phyloP scores from a whole-genome alignment of 2,888 invertebrate species.

The Ennomos erosarius region DNA sequence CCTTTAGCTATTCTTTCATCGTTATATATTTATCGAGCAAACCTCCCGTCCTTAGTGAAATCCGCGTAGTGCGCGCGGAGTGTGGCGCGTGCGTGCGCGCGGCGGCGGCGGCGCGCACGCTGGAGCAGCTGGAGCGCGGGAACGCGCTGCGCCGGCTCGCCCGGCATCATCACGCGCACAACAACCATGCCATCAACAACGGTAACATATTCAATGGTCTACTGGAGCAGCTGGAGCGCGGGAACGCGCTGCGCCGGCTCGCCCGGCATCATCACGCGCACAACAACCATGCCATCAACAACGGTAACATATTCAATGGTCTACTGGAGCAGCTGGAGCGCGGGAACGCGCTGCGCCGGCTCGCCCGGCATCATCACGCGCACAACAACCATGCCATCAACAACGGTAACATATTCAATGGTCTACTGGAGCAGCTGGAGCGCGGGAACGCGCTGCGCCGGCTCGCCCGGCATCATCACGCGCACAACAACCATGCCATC shows the following conservation, averaged over 20 bases:
- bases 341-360: slow-evolving; percentile 91
- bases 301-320: slow-evolving; percentile 45
- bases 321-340: slow-evolving; percentile 89
- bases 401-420: slow-evolving; percentile 45
- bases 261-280: slow-evolving; percentile 63
- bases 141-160: slow-evolving; percentile 91
- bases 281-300: slow-evolving; percentile 48
- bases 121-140: slow-evolving; percentile 90
- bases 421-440: slow-evolving; percentile 86
- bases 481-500: slow-evolving; percentile 50
- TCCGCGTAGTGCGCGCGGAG: slow-evolving; percentile 58
- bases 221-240: slow-evolving; percentile 89
- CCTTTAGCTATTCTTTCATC: too few relatives aligned
- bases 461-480: slow-evolving; percentile 76
- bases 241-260: slow-evolving; percentile 92
- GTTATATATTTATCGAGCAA: too few relatives aligned
- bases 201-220: slow-evolving; percentile 43
- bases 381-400: slow-evolving; percentile 50
- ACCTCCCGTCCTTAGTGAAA: slow-evolving; percentile 50
- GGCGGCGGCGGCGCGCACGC: slow-evolving; percentile 92
- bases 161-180: slow-evolving; percentile 59
- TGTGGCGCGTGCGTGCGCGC: slow-evolving; percentile 90
- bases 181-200: slow-evolving; percentile 49
- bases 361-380: slow-evolving; percentile 74
- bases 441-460: slow-evolving; percentile 93